Percentiles rank a stretch among this genome's conserved stretches.
These are phyloP conservation scores for Spisula solida DNA, from an alignment of 2,888 invertebrate species.

Conservation along the genomic window DNA sequence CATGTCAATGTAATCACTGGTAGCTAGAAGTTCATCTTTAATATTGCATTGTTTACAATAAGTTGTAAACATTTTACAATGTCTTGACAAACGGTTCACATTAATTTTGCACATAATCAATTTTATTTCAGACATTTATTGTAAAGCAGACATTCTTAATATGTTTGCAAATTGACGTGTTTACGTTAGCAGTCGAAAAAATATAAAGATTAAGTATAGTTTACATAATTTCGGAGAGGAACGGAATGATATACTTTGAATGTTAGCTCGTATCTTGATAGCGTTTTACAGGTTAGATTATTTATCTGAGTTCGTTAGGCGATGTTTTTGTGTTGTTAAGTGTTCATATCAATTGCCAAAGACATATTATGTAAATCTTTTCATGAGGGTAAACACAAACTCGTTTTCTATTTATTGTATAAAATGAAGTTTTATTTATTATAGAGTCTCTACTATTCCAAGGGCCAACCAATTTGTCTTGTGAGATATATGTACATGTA, in stretches of 20 bases:
- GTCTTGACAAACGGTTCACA: background rate
- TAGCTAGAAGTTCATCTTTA: background rate
- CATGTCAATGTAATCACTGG: background rate
- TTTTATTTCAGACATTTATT: conserved; percentile 14
- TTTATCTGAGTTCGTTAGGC: background rate
- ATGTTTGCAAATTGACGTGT: background rate
- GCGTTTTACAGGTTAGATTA: background rate
- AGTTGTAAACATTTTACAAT: background rate
- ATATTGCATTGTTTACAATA: background rate
- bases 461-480: too few relatives aligned
- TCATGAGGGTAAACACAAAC: background rate
- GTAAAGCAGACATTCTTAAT: background rate
- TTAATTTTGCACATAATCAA: conserved; percentile 3
- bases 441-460: too few relatives aligned
- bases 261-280: background rate
- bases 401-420: background rate
- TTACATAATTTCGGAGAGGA: conserved; percentile 19
- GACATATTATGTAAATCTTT: background rate
- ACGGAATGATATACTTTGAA: background rate
- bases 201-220: background rate
- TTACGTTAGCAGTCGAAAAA: background rate
- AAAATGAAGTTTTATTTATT: too few relatives aligned
- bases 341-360: background rate
- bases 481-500: too few relatives aligned
- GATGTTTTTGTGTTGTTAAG: background rate